Conservation (phyloP, 2,888 invertebrate genomes). For the Scaptomyza caliginosa region DNA sequence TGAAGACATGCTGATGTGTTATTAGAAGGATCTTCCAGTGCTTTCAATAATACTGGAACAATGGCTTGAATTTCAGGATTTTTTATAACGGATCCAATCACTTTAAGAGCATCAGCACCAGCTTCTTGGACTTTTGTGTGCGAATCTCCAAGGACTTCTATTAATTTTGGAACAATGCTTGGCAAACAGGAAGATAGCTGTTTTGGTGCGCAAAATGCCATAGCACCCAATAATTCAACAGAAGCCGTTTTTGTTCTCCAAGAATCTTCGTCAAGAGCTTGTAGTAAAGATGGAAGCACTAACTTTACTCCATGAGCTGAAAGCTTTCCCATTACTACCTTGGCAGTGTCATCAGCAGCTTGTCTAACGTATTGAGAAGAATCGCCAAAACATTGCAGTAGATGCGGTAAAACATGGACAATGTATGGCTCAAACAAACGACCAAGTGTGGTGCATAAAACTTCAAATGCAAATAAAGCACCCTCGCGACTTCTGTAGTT, state of each 20-base stretch:
- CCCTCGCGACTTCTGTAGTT: conserved; percentile 97
- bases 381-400: conserved; percentile 98
- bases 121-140: conserved; percentile 98
- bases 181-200: conserved; percentile 99
- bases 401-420: conserved; percentile 97
- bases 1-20: conserved; percentile 97
- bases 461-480: conserved; percentile 98
- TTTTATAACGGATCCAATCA: conserved; percentile 98
- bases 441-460: conserved; percentile 94
- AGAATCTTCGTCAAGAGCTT: conserved; percentile 97
- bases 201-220: conserved; percentile 99
- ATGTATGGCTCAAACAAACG: conserved; percentile 99
- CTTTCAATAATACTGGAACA: conserved; percentile 93
- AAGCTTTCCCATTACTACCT: conserved; percentile 97
- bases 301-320: conserved; percentile 99
- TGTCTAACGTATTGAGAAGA: conserved; percentile 96
- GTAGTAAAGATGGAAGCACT: conserved; percentile 95
- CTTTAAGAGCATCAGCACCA: conserved; percentile 97
- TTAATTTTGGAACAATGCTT: conserved; percentile 98
- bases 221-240: conserved; percentile 97
- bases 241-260: conserved; percentile 99
- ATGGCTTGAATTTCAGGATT: conserved; percentile 99
- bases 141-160: conserved; percentile 98
- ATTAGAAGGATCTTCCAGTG: conserved; percentile 97
- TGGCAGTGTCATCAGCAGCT: conserved; percentile 98